A percentile compares a stretch with the other conserved stretches of the same genome.
phyloP scores from a whole-genome alignment of 2,113 vertebrate species.

The Ondatra zibethicus region DNA sequence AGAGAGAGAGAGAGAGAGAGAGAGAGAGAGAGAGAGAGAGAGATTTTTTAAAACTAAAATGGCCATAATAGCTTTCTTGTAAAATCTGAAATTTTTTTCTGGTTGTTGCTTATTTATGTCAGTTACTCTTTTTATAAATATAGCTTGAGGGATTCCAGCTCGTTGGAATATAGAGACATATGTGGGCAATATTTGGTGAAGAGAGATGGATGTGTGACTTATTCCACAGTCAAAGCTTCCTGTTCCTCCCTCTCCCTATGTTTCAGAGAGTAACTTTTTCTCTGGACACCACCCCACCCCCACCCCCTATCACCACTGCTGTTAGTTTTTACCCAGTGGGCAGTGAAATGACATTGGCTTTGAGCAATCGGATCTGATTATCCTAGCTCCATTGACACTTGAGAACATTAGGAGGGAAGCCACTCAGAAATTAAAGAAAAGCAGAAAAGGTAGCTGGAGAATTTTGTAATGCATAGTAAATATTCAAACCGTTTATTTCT shows the following conservation, averaged over 20 bases:
- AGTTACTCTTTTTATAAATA: neutral
- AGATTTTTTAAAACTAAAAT: neutral
- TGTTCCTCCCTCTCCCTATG: neutral
- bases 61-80: neutral
- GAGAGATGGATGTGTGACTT: constrained; percentile 52
- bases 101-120: neutral
- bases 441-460: neutral
- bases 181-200: neutral
- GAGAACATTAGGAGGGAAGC: constrained; percentile 16
- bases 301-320: neutral
- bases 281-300: neutral
- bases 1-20: no score
- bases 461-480: neutral
- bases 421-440: constrained; percentile 40
- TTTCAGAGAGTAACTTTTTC: neutral
- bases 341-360: constrained; percentile 15
- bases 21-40: neutral
- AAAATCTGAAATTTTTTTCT: neutral
- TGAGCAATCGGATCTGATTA: neutral
- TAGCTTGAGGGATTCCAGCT: neutral
- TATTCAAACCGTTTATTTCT: constrained; percentile 7
- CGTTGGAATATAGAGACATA: neutral
- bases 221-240: neutral
- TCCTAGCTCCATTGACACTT: neutral
- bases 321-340: constrained; percentile 47